These are phyloP conservation scores for Piliocolobus tephrosceles DNA, from an alignment of 2,113 vertebrate genomes.

Conservation along the genomic window DNA sequence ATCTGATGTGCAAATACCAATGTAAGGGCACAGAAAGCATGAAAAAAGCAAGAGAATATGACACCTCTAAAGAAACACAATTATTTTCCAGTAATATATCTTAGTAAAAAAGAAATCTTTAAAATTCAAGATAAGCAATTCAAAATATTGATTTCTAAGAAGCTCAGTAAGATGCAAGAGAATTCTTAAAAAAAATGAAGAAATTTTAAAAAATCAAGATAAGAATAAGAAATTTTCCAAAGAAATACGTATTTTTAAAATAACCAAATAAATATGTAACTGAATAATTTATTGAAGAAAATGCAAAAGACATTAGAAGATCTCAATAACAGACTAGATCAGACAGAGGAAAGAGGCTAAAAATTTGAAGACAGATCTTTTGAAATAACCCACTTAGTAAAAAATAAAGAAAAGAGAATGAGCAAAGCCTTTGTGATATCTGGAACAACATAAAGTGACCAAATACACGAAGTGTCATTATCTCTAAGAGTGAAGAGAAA, in stretches of 20 bases:
- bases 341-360: not conserved
- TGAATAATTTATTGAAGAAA: not conserved
- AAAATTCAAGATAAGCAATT: not conserved
- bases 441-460: not conserved
- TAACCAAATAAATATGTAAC: not conserved
- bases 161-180: not conserved
- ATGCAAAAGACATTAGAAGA: not conserved
- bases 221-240: not conserved
- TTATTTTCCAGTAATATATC: not conserved
- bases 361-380: not conserved
- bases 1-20: not conserved
- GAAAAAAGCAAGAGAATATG: not conserved
- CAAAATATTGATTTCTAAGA: not conserved
- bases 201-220: not conserved
- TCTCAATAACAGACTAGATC: not conserved
- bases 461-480: not conserved
- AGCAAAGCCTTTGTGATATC: not conserved
- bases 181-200: not conserved
- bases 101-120: not conserved
- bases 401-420: not conserved
- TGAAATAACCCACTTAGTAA: not conserved
- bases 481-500: not conserved
- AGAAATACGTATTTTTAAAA: not conserved
- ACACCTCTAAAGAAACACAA: not conserved
- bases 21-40: not conserved